Base-by-base conservation (phyloP, 2,113 vertebrate genomes). In the Austrofundulus limnaeus region DNA sequence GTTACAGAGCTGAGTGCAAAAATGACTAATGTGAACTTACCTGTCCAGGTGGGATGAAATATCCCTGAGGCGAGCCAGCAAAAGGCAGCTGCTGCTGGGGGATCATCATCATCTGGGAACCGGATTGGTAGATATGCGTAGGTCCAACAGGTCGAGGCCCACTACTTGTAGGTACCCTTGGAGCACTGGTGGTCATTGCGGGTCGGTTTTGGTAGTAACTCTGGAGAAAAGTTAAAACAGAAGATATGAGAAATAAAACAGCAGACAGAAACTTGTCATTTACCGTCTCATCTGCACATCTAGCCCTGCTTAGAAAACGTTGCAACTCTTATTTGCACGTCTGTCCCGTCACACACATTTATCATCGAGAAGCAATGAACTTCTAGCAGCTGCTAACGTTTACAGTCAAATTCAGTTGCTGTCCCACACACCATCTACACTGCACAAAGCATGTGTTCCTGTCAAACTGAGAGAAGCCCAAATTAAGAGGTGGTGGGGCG, bases 61-160 rank as follows among this genome's bases (percentile, higher is more conserved):
- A 97, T 85, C 94, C 92, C 89, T 97, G 96, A 86, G 96, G 95
- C 81, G 96, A 95, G 79, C 93, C 86, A 81, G 94, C 73, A 60
- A 96, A 97, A 74, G 93, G 92, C 74, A 97, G 91, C 74, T 84
- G 89, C 91, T 96, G 97, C 87, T 95, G 95, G 72, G 95, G 94
- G 83, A 98, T 97, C 96, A 99, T 97, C 94, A 99, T 97, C 93
- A 89, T 95, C 93, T 95, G 97, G 83, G 96, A 96, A 89, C 90
- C 91, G 48, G 94, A 77, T 21, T 89, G 93, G 91, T 98, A 98
- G 77, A 98, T 96, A 77, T 98, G 97, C 63, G 95, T 60, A 75
- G 95, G 92, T 56, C 92, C 93, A 75, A 95, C 95, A 38, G 96
- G 87, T 76, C 95, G 94, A 61, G 96, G 92, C 43, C 94, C 92